Conservation (phyloP, 2,797 vertebrate species). For the Squalus acanthias region DNA sequence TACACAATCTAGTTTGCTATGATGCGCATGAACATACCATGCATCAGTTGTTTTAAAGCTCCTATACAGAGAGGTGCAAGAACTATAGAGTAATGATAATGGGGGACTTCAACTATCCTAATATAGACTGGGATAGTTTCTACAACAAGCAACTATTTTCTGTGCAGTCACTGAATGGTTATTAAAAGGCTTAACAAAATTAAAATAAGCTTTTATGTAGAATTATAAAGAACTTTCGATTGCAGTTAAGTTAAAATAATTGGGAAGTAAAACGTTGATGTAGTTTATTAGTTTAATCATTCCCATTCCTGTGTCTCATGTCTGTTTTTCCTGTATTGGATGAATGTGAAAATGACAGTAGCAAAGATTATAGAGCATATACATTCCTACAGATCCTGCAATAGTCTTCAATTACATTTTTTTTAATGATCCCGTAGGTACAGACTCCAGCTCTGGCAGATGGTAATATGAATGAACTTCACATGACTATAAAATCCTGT, state of each 20-base stretch:
- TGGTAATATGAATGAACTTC: conserved; percentile 67
- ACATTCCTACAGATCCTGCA: neutral
- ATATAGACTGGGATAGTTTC: no score
- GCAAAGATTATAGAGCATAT: neutral
- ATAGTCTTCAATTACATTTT: conserved; percentile 41
- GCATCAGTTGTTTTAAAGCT: neutral
- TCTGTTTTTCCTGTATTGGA: neutral
- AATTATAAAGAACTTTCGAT: neutral
- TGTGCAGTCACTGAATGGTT: neutral
- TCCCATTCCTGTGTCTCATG: neutral
- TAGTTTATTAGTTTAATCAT: neutral
- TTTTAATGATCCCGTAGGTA: conserved; percentile 49
- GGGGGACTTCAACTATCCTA: no score
- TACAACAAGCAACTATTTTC: neutral
- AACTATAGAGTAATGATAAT: no score
- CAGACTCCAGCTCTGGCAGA: conserved; percentile 45
- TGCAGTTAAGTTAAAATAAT: neutral
- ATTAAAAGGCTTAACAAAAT: neutral
- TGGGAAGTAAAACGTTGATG: neutral
- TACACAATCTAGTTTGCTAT: neutral
- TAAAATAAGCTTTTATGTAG: neutral
- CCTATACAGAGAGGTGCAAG: no score
- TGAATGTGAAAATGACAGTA: conserved; percentile 10
- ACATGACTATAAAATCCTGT: conserved; percentile 67
- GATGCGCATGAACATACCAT: neutral